A percentile compares a stretch with the other conserved stretches of the same genome.
These are phyloP conservation scores for Passer montanus DNA, from an alignment of 2,113 vertebrate species.

Conservation along the genomic window DNA sequence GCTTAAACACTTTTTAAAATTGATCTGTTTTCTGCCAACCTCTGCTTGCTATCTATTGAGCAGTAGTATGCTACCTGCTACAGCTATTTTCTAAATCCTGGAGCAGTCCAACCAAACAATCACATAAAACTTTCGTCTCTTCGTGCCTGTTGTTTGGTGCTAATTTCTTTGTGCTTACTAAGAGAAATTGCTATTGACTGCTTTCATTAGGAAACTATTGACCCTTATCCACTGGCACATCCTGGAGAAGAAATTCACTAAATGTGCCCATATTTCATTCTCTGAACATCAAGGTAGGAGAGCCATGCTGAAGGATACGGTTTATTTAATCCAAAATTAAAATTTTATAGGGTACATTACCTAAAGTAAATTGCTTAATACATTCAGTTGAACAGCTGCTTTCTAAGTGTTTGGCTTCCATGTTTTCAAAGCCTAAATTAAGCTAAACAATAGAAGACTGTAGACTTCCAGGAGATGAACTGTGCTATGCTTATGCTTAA, in stretches of 20 bases:
- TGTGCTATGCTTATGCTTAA: not conserved
- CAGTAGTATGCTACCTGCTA: not conserved
- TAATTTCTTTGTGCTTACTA: constrained; percentile 80
- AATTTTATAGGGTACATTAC: constrained; percentile 81
- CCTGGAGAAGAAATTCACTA: constrained; percentile 77
- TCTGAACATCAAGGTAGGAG: constrained; percentile 75
- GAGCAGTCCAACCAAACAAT: constrained; percentile 41
- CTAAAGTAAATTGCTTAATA: constrained; percentile 85
- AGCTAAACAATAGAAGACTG: not conserved
- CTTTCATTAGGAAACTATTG: constrained; percentile 82
- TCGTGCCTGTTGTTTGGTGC: constrained; percentile 64
- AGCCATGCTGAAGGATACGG: constrained; percentile 74
- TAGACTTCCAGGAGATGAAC: not conserved
- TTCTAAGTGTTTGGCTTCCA: constrained; percentile 58
- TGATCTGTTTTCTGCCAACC: not conserved
- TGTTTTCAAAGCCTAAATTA: constrained; percentile 59
- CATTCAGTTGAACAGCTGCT: constrained; percentile 76
- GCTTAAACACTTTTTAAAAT: not conserved
- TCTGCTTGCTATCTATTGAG: constrained; percentile 13
- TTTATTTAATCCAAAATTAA: constrained; percentile 84
- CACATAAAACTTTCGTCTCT: constrained; percentile 31
- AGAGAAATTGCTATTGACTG: constrained; percentile 88
- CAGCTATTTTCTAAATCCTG: constrained; percentile 43
- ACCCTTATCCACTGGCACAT: constrained; percentile 79
- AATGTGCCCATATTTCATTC: constrained; percentile 84